Percentiles rank a stretch among this genome's conserved stretches.
Conservation (phyloP, 2,113 vertebrate genomes). For the Charina bottae region DNA sequence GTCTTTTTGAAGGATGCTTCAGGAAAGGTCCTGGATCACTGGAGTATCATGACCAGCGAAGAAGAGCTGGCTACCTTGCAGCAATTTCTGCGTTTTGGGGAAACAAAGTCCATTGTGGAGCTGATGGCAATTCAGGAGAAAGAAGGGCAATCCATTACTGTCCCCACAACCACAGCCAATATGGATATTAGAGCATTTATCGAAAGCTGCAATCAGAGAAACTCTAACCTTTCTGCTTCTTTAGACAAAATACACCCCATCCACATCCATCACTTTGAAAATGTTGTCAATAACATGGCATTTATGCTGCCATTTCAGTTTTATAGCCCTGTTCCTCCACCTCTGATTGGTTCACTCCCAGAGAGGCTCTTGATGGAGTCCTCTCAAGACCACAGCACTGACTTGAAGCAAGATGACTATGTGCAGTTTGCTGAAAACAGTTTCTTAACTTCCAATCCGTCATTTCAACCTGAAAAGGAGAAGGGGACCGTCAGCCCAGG, state of each 20-base stretch:
- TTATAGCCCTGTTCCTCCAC: conserved; percentile 87
- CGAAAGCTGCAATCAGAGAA: conserved; percentile 85
- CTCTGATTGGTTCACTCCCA: conserved; percentile 83
- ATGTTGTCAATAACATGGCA: conserved; percentile 91
- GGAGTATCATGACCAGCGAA: conserved; percentile 97
- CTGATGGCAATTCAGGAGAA: conserved; percentile 97
- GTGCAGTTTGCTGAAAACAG: conserved; percentile 73
- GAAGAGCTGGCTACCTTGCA: conserved; percentile 94
- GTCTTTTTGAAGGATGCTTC: conserved; percentile 83
- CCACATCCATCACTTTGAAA: conserved; percentile 91
- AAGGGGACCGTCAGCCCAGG: conserved; percentile 71
- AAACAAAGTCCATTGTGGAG: conserved; percentile 98
- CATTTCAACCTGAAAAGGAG: conserved; percentile 81
- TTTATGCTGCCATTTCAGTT: conserved; percentile 97
- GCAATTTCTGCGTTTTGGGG: conserved; percentile 97
- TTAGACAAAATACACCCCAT: conserved; percentile 81
- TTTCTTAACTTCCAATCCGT: conserved; percentile 75
- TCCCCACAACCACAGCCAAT: conserved; percentile 84
- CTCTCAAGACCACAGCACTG: conserved; percentile 72
- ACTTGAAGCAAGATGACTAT: conserved; percentile 72
- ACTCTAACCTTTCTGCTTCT: conserved; percentile 73
- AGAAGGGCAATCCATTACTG: conserved; percentile 85
- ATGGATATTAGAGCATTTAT: conserved; percentile 96
- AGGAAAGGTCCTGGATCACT: conserved; percentile 95
- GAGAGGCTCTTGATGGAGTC: conserved; percentile 79